phyloP scores from a whole-genome alignment of 2,113 vertebrate species.

The Channa maculata region DNA sequence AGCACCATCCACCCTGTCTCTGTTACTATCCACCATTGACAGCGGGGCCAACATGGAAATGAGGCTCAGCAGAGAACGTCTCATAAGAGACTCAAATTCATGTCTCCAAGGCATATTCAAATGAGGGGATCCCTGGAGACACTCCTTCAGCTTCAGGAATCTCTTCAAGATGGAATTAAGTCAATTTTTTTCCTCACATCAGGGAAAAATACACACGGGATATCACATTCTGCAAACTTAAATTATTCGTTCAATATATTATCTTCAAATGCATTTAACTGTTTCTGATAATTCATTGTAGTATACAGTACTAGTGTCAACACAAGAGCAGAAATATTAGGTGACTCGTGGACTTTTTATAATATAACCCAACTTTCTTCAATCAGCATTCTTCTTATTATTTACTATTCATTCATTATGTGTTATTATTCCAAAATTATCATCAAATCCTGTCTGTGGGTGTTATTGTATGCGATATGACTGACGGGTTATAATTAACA shows the following conservation, averaged over 20 bases:
- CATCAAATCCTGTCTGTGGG: neutral
- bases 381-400: neutral
- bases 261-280: slow-evolving; percentile 3
- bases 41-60: slow-evolving; percentile 50
- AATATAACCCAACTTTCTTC: neutral
- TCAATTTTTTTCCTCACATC: slow-evolving; percentile 19
- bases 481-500: slow-evolving; percentile 3
- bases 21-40: slow-evolving; percentile 16
- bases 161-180: slow-evolving; percentile 49
- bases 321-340: neutral
- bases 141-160: slow-evolving; percentile 36
- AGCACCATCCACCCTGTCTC: slow-evolving; percentile 22
- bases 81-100: slow-evolving; percentile 30
- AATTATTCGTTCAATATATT: slow-evolving; percentile 5
- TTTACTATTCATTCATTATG: slow-evolving; percentile 4
- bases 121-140: slow-evolving; percentile 50
- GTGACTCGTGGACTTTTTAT: neutral
- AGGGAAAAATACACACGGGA: slow-evolving; percentile 30
- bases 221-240: neutral
- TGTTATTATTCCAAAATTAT: slow-evolving; percentile 13
- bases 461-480: slow-evolving; percentile 10
- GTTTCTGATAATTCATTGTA: slow-evolving; percentile 15
- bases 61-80: slow-evolving; percentile 33
- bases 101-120: slow-evolving; percentile 53
- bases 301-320: neutral